Conservation (phyloP, 2,888 invertebrate species). For the Melanostoma scalare region DNA sequence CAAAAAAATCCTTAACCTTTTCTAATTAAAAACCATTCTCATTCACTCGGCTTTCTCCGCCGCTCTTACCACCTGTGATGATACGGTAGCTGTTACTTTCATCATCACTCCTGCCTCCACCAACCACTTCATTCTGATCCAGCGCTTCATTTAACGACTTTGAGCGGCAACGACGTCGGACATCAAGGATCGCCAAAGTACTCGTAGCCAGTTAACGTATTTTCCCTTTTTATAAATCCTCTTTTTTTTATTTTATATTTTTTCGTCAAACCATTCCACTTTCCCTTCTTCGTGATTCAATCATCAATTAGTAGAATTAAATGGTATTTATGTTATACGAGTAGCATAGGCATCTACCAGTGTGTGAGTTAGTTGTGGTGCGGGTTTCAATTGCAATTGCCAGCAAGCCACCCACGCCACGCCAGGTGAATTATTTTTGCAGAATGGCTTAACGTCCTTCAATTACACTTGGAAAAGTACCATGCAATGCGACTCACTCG, state of each 20-base stretch:
- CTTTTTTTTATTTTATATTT: constrained; percentile 29
- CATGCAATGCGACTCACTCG: constrained; percentile 51
- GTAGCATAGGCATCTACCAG: neutral
- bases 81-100: constrained; percentile 25
- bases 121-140: constrained; percentile 62
- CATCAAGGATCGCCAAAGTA: constrained; percentile 59
- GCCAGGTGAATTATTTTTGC: constrained; percentile 54
- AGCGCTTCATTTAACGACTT: constrained; percentile 64
- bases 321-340: constrained; percentile 63
- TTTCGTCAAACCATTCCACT: constrained; percentile 59
- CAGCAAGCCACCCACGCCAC: too few relatives aligned
- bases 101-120: neutral
- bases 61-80: constrained; percentile 54
- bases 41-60: constrained; percentile 49
- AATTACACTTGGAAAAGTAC: constrained; percentile 61
- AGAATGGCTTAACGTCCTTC: constrained; percentile 59
- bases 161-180: constrained; percentile 18
- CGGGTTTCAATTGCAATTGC: constrained; percentile 46
- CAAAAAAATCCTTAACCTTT: constrained; percentile 56
- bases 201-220: constrained; percentile 45
- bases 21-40: constrained; percentile 70
- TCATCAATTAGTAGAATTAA: constrained; percentile 72
- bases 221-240: constrained; percentile 31
- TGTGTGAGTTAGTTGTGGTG: constrained; percentile 20
- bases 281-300: constrained; percentile 58